Percentiles rank a stretch among this genome's conserved stretches.
These are phyloP conservation scores for Agonopterix arenella DNA, from an alignment of 2,888 invertebrate genomes.

Conservation along the genomic window DNA sequence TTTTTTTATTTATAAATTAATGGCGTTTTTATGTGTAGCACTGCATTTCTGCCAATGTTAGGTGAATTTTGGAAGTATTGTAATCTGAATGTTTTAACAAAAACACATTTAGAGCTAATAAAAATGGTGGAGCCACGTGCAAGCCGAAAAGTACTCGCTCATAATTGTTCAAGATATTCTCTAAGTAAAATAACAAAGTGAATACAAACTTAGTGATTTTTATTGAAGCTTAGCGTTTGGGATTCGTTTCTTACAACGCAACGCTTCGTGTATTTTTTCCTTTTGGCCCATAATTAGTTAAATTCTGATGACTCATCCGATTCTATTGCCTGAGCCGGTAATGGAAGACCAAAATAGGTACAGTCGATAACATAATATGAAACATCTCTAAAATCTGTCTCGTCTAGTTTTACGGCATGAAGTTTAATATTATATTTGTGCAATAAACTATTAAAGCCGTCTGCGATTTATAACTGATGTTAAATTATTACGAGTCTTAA, in stretches of 20 bases:
- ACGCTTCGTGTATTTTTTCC: constrained; percentile 46
- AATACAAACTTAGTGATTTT: constrained; percentile 33
- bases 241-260: constrained; percentile 58
- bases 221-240: constrained; percentile 41
- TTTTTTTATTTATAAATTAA: too few species aligned
- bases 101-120: too few species aligned
- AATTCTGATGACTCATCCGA: constrained; percentile 69
- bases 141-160: too few species aligned
- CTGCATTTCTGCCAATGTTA: too few species aligned
- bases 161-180: too few species aligned
- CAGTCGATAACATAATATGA: constrained; percentile 3
- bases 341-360: constrained; percentile 36
- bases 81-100: too few species aligned
- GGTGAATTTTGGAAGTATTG: too few species aligned
- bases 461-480: constrained; percentile 1
- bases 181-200: too few species aligned
- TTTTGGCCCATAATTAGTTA: constrained; percentile 64
- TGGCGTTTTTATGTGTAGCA: too few species aligned
- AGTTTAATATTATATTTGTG: background rate
- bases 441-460: constrained; percentile 4
- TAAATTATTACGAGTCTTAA: background rate
- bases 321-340: constrained; percentile 60
- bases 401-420: background rate
- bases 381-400: background rate
- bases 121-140: too few species aligned